Percentiles rank a stretch among this genome's conserved stretches.
phyloP scores from a whole-genome alignment of 2,888 invertebrate species.

The Electrophaes corylata region DNA sequence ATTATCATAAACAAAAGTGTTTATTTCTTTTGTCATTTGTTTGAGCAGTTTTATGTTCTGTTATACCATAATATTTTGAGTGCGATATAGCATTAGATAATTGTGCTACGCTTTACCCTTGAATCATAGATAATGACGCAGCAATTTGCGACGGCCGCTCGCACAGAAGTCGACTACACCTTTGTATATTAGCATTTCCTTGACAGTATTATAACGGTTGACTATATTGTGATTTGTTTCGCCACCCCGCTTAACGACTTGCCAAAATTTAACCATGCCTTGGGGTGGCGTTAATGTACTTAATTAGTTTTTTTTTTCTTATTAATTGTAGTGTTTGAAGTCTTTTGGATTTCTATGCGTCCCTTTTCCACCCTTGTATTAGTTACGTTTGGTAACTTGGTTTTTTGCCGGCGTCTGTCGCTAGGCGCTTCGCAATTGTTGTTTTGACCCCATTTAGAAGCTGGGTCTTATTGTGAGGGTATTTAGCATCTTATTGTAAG shows the following conservation, averaged over 20 bases:
- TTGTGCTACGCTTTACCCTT: background rate
- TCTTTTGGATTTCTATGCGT: constrained; percentile 34
- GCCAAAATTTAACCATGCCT: constrained; percentile 63
- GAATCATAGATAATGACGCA: constrained; percentile 5
- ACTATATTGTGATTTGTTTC: constrained; percentile 69
- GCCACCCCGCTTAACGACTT: constrained; percentile 66
- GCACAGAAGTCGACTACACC: constrained; percentile 64
- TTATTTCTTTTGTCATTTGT: background rate
- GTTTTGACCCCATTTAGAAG: constrained; percentile 19
- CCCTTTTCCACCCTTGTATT: constrained; percentile 62
- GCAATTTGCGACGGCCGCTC: constrained; percentile 38
- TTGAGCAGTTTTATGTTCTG: background rate
- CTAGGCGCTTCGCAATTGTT: constrained; percentile 29
- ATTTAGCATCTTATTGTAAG: constrained; percentile 9
- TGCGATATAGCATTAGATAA: background rate
- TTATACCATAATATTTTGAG: background rate
- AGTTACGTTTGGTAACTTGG: constrained; percentile 66
- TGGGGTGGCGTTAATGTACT: constrained; percentile 66
- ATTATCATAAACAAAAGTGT: background rate
- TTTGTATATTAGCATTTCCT: constrained; percentile 77
- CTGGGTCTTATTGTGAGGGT: constrained; percentile 2
- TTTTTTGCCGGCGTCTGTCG: constrained; percentile 55
- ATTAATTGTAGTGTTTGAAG: constrained; percentile 45
- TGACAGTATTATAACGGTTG: constrained; percentile 78
- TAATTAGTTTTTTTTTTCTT: constrained; percentile 64